These are phyloP conservation scores for Nymphicus hollandicus DNA, from an alignment of 2,113 vertebrate species.

Conservation along the genomic window DNA sequence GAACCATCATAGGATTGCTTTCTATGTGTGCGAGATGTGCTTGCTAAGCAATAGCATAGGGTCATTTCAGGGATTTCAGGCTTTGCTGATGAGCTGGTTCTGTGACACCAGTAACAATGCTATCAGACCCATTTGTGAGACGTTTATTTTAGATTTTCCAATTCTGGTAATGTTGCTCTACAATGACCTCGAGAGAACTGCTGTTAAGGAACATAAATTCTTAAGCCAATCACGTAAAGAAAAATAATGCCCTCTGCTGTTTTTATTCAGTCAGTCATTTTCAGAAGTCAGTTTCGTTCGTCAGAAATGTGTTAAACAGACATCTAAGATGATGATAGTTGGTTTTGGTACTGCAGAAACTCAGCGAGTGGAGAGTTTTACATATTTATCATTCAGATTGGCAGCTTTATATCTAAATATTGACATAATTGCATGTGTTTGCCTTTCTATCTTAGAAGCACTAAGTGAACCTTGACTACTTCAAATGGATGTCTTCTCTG, in stretches of 20 bases:
- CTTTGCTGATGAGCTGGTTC: neutral
- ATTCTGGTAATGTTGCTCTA: neutral
- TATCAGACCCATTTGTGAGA: neutral
- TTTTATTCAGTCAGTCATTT: neutral
- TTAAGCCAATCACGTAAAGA: neutral
- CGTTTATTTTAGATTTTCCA: neutral
- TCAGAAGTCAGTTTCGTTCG: neutral
- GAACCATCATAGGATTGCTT: neutral
- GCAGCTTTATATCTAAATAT: conserved; percentile 49
- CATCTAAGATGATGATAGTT: neutral
- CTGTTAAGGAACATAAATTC: neutral
- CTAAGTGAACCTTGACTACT: conserved; percentile 20
- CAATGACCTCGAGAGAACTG: neutral
- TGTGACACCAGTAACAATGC: neutral
- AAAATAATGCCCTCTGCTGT: conserved; percentile 31
- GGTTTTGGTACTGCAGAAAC: neutral
- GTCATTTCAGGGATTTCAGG: neutral
- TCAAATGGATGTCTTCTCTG: conserved; percentile 1
- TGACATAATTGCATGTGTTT: neutral
- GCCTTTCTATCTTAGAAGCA: neutral
- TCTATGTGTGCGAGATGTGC: neutral
- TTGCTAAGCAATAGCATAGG: neutral
- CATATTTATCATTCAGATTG: conserved; percentile 39
- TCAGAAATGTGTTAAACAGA: neutral
- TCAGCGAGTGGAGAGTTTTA: neutral